phyloP scores from a whole-genome alignment of 2,797 vertebrate species.

The Paratrypauchen microcephalus region DNA sequence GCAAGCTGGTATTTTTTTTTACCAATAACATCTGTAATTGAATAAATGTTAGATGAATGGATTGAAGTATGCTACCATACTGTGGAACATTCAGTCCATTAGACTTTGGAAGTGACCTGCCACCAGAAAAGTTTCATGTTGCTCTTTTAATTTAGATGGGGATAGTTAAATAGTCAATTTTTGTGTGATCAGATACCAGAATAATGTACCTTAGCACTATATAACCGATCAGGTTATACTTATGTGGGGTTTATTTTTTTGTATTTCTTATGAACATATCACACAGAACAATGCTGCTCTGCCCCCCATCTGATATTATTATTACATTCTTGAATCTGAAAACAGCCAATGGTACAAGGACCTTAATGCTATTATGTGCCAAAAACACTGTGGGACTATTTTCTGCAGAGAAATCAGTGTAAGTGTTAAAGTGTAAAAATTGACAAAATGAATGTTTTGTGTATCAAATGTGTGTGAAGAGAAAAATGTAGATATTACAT shows the following conservation, averaged over 20 bases:
- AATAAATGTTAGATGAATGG: too few relatives aligned
- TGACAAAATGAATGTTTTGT: constrained; percentile 58
- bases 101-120: background rate
- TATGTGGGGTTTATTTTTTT: background rate
- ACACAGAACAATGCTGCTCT: background rate
- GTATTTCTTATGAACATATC: background rate
- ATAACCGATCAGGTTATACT: background rate
- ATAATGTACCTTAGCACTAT: background rate
- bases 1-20: background rate
- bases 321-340: background rate
- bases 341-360: background rate
- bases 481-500: background rate
- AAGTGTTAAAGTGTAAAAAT: constrained; percentile 32
- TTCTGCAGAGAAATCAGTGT: background rate
- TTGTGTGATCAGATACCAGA: background rate
- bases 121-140: background rate
- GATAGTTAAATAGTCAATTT: background rate
- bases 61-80: too few relatives aligned
- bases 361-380: background rate
- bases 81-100: too few relatives aligned
- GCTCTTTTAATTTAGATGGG: background rate
- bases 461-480: constrained; percentile 22
- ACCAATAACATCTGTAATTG: background rate
- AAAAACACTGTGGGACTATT: constrained; percentile 5
- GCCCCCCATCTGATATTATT: background rate